Evolutionary conservation across 2,888 invertebrate species (phyloP).

Genomic region (Acrobasis suavella): DNA sequence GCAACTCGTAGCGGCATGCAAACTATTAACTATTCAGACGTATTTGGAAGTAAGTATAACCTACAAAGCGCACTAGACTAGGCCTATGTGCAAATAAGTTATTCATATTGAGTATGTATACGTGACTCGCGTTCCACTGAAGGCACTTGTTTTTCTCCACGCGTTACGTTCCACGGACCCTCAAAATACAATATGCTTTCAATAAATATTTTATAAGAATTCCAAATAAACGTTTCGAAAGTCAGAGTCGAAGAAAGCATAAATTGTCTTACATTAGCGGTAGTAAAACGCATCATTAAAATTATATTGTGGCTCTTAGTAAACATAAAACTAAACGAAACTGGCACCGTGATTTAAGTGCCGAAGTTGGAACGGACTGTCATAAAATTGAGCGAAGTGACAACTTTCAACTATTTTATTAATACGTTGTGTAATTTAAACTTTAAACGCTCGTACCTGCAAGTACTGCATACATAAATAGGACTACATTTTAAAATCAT

Average conservation of each 20-base stretch:
- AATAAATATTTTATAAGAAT: slow-evolving; percentile 34
- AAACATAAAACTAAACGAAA: slow-evolving; percentile 28
- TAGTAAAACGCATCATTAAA: slow-evolving; percentile 43
- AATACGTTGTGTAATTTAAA: slow-evolving; percentile 16
- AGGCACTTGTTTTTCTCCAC: slow-evolving; percentile 39
- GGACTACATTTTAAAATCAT: too few relatives aligned
- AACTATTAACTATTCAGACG: slow-evolving; percentile 55
- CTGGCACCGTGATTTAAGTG: slow-evolving; percentile 30
- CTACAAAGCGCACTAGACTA: slow-evolving; percentile 40
- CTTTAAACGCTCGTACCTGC: background rate
- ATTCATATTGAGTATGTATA: slow-evolving; percentile 53
- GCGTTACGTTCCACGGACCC: slow-evolving; percentile 23
- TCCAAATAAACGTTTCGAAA: slow-evolving; percentile 32
- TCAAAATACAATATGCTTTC: slow-evolving; percentile 26
- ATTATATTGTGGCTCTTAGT: slow-evolving; percentile 28
- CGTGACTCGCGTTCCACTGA: slow-evolving; percentile 53
- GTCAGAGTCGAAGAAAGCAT: slow-evolving; percentile 29
- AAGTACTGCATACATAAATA: too few relatives aligned
- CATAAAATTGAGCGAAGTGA: slow-evolving; percentile 32
- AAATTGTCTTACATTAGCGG: slow-evolving; percentile 36
- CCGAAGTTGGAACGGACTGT: slow-evolving; percentile 27
- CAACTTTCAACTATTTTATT: slow-evolving; percentile 16
- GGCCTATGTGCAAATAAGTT: slow-evolving; percentile 54
- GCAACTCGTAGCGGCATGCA: slow-evolving; percentile 36
- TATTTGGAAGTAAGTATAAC: slow-evolving; percentile 32